Evolutionary conservation across 2,113 vertebrate genomes (phyloP).

Genomic region (Psammodynastes pulverulentus): DNA sequence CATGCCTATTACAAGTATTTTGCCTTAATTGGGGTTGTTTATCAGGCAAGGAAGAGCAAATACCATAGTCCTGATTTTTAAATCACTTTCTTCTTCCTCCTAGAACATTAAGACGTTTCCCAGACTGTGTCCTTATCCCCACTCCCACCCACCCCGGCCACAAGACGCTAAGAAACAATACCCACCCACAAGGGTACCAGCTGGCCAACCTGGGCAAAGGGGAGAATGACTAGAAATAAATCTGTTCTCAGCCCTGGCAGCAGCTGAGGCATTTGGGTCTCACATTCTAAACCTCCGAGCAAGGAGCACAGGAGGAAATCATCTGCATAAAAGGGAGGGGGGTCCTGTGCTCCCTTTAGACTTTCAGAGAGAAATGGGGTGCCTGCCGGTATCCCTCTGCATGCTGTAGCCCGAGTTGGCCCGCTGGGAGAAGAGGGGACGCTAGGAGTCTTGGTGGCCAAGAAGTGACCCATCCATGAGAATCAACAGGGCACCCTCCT

Average conservation of each 20-base stretch:
- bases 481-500: not conserved
- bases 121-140: not conserved
- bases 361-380: not conserved
- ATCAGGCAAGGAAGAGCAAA: not conserved
- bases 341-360: not conserved
- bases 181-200: not conserved
- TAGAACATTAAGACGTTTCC: not conserved
- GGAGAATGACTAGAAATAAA: not conserved
- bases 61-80: not conserved
- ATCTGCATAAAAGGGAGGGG: not conserved
- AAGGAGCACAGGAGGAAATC: not conserved
- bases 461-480: not conserved
- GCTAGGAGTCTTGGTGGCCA: not conserved
- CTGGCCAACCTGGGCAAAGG: not conserved
- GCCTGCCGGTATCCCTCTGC: not conserved
- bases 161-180: not conserved
- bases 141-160: not conserved
- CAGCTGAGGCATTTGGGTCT: not conserved
- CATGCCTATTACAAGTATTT: not conserved
- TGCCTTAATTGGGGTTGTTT: not conserved
- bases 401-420: not conserved
- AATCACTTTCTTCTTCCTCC: not conserved
- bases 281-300: not conserved
- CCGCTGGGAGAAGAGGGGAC: not conserved
- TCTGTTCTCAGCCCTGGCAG: not conserved